These are phyloP conservation scores for Drosophila repletoides DNA, from an alignment of 1,140 invertebrate genomes.

Conservation along the genomic window DNA sequence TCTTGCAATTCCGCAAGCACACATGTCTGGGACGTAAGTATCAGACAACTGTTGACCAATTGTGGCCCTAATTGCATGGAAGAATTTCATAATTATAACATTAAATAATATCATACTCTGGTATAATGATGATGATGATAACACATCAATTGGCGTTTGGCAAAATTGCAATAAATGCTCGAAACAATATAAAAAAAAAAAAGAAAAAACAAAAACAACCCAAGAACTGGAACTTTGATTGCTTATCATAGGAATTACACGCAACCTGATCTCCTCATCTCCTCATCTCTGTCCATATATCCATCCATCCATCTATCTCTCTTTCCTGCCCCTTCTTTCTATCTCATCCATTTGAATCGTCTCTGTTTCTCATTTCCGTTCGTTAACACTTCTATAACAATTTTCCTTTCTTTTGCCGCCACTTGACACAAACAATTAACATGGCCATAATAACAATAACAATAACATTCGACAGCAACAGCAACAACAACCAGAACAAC, in stretches of 20 bases:
- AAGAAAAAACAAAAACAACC: conserved; percentile 41
- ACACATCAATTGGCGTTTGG: conserved; percentile 48
- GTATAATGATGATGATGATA: neutral
- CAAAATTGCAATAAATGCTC: conserved; percentile 70
- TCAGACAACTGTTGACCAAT: conserved; percentile 59
- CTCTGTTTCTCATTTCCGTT: conserved; percentile 60
- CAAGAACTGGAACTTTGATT: conserved; percentile 56
- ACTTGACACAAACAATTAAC: conserved; percentile 72
- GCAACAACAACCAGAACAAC: conserved; percentile 27
- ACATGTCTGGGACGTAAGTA: conserved; percentile 94
- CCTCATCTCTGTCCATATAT: conserved; percentile 31
- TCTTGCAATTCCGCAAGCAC: conserved; percentile 92
- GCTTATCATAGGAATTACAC: conserved; percentile 41
- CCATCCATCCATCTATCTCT: neutral
- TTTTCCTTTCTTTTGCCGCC: conserved; percentile 62
- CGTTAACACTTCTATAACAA: conserved; percentile 62
- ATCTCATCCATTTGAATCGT: conserved; percentile 39
- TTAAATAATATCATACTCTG: conserved; percentile 16
- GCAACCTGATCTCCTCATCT: conserved; percentile 5
- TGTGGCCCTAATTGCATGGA: conserved; percentile 69
- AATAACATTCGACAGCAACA: conserved; percentile 25
- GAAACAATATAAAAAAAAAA: conserved; percentile 29
- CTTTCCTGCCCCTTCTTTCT: conserved; percentile 19
- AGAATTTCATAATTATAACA: conserved; percentile 33
- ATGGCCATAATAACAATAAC: conserved; percentile 65